These are phyloP conservation scores for Smutsia gigantea DNA, from an alignment of 2,797 vertebrate species.

Conservation along the genomic window DNA sequence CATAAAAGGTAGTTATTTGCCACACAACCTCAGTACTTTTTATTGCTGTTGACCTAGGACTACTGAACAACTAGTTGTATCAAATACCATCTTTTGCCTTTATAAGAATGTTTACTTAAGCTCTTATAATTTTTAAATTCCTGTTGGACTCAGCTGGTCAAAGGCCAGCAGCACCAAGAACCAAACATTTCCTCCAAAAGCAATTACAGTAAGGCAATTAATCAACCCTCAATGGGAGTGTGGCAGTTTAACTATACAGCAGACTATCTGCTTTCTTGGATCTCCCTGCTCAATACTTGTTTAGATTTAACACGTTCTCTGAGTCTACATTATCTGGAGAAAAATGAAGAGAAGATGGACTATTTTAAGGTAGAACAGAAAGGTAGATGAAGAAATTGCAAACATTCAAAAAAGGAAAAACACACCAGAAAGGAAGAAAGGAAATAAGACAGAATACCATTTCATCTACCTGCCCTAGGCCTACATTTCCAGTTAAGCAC, in stretches of 20 bases:
- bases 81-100: constrained; percentile 21
- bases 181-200: constrained; percentile 19
- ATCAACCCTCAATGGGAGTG: neutral
- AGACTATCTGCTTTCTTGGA: neutral
- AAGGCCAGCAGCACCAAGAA: constrained; percentile 58
- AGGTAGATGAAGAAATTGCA: constrained; percentile 27
- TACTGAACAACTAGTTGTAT: neutral
- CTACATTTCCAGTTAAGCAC: neutral
- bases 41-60: neutral
- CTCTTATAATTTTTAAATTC: constrained; percentile 43
- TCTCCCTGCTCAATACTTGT: neutral
- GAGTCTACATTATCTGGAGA: neutral
- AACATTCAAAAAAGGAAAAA: constrained; percentile 49
- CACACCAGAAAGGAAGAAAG: neutral
- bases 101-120: constrained; percentile 42
- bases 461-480: neutral
- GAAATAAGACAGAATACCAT: neutral
- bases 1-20: neutral
- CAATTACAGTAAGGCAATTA: constrained; percentile 13
- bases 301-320: neutral
- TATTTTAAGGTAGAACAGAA: constrained; percentile 42
- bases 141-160: constrained; percentile 46
- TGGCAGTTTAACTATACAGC: neutral
- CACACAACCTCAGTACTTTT: neutral
- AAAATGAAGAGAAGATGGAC: neutral